Percentiles rank a stretch among this genome's conserved stretches.
Conservation (phyloP, 1,140 invertebrate genomes). For the Heliconius hermathena region DNA sequence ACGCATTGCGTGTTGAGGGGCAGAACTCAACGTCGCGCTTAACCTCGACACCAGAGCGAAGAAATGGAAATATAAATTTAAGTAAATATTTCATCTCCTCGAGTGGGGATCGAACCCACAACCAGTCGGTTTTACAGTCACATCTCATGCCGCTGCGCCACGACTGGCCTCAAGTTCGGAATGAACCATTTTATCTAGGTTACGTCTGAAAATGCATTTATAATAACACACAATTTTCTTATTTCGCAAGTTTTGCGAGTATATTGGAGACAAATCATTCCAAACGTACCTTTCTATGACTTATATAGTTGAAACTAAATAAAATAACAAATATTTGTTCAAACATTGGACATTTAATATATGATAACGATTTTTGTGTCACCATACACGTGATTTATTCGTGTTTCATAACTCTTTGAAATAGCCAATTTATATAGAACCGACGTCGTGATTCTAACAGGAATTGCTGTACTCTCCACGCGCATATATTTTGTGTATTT, state of each 20-base stretch:
- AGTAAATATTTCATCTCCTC: too few species aligned
- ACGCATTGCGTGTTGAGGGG: too few species aligned
- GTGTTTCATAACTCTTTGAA: constrained; percentile 37
- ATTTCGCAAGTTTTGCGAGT: neutral
- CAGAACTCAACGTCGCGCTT: too few species aligned
- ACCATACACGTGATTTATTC: constrained; percentile 33
- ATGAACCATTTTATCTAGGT: too few species aligned
- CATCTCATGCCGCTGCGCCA: too few species aligned
- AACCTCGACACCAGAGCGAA: too few species aligned
- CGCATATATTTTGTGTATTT: constrained; percentile 6
- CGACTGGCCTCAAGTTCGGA: too few species aligned
- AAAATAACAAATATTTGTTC: constrained; percentile 30
- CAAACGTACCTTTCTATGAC: neutral
- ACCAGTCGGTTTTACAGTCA: too few species aligned
- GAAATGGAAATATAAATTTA: too few species aligned
- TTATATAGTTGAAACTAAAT: neutral
- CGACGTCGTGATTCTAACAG: constrained; percentile 32
- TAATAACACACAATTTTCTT: neutral
- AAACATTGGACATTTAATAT: constrained; percentile 27
- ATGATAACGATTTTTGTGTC: constrained; percentile 35
- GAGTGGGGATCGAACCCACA: too few species aligned
- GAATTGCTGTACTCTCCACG: neutral
- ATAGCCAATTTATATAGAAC: constrained; percentile 38
- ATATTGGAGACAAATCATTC: neutral
- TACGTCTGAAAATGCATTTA: too few species aligned